Evolutionary conservation across 2,888 invertebrate genomes (phyloP).

Genomic region (Zygogramma bicolorata): DNA sequence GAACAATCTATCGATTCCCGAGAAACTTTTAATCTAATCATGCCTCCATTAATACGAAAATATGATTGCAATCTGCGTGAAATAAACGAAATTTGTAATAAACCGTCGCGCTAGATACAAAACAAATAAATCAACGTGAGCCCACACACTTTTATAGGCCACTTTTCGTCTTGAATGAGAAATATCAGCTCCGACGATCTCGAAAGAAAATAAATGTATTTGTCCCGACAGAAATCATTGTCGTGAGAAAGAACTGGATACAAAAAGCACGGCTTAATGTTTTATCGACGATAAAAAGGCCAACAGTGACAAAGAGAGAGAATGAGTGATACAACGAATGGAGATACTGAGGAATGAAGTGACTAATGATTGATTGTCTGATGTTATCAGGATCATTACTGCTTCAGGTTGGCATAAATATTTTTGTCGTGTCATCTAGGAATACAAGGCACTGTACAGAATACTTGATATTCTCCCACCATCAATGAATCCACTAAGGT

Average conservation of each 20-base stretch:
- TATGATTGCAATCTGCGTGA: neutral
- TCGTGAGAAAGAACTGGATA: neutral
- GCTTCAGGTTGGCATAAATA: too few species aligned
- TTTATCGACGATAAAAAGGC: neutral
- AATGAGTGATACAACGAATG: too few species aligned
- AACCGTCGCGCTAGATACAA: neutral
- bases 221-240: neutral
- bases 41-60: neutral
- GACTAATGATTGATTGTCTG: too few species aligned
- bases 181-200: neutral
- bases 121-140: neutral
- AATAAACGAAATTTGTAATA: neutral
- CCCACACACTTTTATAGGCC: neutral
- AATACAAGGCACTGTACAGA: too few species aligned
- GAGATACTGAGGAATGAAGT: too few species aligned
- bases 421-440: too few species aligned
- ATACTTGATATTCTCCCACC: too few species aligned
- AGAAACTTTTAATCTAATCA: neutral
- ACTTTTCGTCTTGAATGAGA: neutral
- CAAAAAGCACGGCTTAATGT: neutral
- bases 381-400: too few species aligned
- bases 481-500: too few species aligned
- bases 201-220: neutral
- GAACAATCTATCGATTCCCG: neutral
- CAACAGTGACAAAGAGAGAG: neutral